Conservation (phyloP, 2,797 vertebrate genomes). For the Acrossocheilus wenchowensis region DNA sequence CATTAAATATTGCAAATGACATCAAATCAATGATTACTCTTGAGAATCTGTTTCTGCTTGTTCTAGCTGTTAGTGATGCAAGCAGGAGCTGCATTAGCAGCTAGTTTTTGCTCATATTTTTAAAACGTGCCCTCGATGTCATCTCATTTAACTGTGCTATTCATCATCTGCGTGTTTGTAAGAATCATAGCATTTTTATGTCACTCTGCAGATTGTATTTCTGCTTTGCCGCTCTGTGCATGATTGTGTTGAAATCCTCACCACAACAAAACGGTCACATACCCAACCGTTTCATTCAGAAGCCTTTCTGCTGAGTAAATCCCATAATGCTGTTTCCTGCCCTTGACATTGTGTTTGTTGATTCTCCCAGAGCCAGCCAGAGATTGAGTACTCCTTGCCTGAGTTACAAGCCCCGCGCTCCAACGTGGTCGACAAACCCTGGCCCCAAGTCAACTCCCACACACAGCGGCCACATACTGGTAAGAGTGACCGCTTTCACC, state of each 20-base stretch:
- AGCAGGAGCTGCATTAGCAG: not conserved
- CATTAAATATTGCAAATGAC: not conserved
- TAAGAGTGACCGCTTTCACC: conserved; percentile 64
- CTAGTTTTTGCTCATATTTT: not conserved
- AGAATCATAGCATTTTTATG: not conserved
- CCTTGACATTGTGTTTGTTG: conserved; percentile 30
- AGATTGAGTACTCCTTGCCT: conserved; percentile 83
- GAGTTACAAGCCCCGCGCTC: conserved; percentile 82
- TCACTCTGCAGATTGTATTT: not conserved
- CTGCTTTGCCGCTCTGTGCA: not conserved
- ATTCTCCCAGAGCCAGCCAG: conserved; percentile 87
- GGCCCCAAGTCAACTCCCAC: conserved; percentile 79
- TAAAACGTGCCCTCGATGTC: not conserved
- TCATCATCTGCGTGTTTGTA: conserved; percentile 26
- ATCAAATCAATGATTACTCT: not conserved
- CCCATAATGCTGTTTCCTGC: conserved; percentile 39
- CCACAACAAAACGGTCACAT: conserved; percentile 31
- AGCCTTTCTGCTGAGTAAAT: conserved; percentile 41
- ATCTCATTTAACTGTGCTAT: not conserved
- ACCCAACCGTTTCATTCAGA: conserved; percentile 41
- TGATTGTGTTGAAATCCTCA: conserved; percentile 27
- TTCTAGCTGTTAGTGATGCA: not conserved
- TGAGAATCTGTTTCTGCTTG: conserved; percentile 8
- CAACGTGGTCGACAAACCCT: conserved; percentile 80
- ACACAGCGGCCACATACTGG: conserved; percentile 85